These are phyloP conservation scores for Megaptera novaeangliae DNA, from an alignment of 2,113 vertebrate genomes.

Conservation along the genomic window DNA sequence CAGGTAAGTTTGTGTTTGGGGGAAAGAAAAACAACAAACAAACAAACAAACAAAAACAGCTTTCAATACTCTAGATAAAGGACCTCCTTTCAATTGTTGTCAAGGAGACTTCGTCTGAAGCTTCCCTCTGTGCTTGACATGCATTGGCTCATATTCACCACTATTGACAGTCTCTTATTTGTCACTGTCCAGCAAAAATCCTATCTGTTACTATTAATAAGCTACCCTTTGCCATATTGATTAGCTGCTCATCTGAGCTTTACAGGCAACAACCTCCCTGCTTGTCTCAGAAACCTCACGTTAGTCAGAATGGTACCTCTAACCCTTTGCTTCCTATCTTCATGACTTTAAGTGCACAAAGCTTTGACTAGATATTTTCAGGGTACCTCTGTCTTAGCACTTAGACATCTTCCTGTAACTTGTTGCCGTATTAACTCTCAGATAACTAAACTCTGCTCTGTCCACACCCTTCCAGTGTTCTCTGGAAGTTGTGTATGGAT, in stretches of 20 bases:
- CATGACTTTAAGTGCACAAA: neutral
- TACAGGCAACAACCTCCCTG: slow-evolving; percentile 52
- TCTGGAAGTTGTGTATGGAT: neutral
- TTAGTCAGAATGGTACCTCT: slow-evolving; percentile 16
- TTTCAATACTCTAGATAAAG: slow-evolving; percentile 29
- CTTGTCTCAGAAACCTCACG: slow-evolving; percentile 46
- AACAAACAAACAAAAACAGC: slow-evolving; percentile 22
- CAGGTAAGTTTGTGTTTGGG: neutral
- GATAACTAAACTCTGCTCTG: neutral
- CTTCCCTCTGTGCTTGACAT: neutral
- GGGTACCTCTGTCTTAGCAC: neutral
- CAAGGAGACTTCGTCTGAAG: slow-evolving; percentile 53
- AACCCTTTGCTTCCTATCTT: slow-evolving; percentile 32
- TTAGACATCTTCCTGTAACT: neutral
- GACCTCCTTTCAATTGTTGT: slow-evolving; percentile 8
- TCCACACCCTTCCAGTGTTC: neutral
- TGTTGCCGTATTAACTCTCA: neutral
- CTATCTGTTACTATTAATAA: slow-evolving; percentile 74
- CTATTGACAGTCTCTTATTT: slow-evolving; percentile 59
- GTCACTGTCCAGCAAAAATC: slow-evolving; percentile 66
- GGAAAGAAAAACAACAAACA: neutral
- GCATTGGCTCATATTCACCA: slow-evolving; percentile 60
- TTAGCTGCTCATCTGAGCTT: slow-evolving; percentile 71
- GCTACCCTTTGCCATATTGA: slow-evolving; percentile 64
- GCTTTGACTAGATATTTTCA: slow-evolving; percentile 47